Conservation (phyloP, 2,888 invertebrate species). For the Yponomeuta cagnagella region DNA sequence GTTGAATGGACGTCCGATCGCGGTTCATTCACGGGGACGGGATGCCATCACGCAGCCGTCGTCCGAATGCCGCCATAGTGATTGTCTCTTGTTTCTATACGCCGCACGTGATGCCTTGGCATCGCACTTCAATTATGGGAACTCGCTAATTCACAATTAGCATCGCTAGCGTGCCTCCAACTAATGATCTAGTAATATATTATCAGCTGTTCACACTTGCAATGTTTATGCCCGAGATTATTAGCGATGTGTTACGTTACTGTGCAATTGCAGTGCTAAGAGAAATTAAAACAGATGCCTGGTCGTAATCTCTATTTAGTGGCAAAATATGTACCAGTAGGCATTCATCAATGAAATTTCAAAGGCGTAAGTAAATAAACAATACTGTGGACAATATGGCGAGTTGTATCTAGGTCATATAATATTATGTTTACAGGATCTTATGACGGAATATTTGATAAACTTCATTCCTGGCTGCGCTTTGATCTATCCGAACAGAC, state of each 20-base stretch:
- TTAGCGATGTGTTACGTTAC: background rate
- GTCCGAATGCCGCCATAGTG: constrained; percentile 9
- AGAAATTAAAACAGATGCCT: background rate
- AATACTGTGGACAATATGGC: too few relatives aligned
- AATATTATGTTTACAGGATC: background rate
- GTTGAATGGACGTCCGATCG: constrained; percentile 60
- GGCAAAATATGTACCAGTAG: too few relatives aligned
- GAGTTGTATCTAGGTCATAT: too few relatives aligned
- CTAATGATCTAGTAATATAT: constrained; percentile 23
- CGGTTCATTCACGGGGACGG: constrained; percentile 58
- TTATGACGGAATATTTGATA: constrained; percentile 54
- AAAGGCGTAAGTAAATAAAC: too few relatives aligned
- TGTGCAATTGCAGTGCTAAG: background rate
- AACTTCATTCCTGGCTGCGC: constrained; percentile 55
- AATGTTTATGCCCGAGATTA: background rate
- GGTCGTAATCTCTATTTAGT: background rate
- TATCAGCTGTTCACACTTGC: constrained; percentile 36
- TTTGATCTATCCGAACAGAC: constrained; percentile 72
- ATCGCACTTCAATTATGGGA: constrained; percentile 32
- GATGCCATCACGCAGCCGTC: constrained; percentile 63
- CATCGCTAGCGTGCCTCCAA: constrained; percentile 28
- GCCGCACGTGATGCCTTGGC: constrained; percentile 34
- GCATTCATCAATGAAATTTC: too few relatives aligned
- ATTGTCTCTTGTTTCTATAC: constrained; percentile 25
- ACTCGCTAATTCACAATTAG: constrained; percentile 38